Evolutionary conservation across 1,140 invertebrate genomes (phyloP), one percentile per base, ranked within the genome.

Genomic region (Drosophila teissieri): DNA sequence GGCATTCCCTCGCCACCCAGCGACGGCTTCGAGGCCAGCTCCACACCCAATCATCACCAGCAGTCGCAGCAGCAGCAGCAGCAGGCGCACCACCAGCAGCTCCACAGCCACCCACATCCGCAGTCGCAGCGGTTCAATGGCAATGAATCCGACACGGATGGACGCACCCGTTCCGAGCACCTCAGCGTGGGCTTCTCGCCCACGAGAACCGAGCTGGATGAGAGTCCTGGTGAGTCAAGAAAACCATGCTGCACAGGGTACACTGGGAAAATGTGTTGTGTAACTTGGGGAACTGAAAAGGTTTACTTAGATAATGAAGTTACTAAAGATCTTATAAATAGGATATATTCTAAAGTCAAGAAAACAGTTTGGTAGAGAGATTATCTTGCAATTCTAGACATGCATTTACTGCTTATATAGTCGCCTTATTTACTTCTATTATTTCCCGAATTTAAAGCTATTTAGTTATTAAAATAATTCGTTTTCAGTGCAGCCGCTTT

Each of bases 81-180:
- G 55, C 77, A 78, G 11, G 70, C 77, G 15, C 73, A 80, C 36
- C 82, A 75, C 45, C 74, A 76, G 22, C 72, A 73, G 48, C 77
- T 60, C 8, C 68, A 68, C 76, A 79, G 24, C 67, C 65, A 36
- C 67, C 57, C 15, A 24, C 54, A 53, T 15, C 85, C 74, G 53
- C 62, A 72, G 31, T 55, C 78, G 53, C 83, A 90, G 65, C 83
- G 88, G 42, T 92, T 91, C 77, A 92, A 89, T 72, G 91, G 91
- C 72, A 92, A 88, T 77, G 92, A 92, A 81, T 92, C 92, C 67
- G 92, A 92, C 78, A 80, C 86, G 34, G 92, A 92, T 67, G 78
- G 70, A 70, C 89, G 91, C 65, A 92, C 90, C 60, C 89, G 92
- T 56, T 91, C 91, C 45, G 92, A 92, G 73, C 83, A 91, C 63